Conservation (phyloP, 2,113 vertebrate genomes). For the Prionailurus bengalensis region DNA sequence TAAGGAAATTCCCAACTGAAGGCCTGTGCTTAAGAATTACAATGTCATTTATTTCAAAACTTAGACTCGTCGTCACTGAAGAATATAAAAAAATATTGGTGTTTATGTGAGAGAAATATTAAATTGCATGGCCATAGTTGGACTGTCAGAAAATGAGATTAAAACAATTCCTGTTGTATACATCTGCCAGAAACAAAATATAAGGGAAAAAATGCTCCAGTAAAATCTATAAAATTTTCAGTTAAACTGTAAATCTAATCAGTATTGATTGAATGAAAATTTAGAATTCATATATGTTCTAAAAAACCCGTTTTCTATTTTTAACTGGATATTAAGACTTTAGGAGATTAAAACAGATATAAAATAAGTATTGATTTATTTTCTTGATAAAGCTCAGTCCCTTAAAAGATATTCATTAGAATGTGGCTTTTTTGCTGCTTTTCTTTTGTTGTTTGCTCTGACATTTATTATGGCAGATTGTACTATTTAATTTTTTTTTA, state of each 20-base stretch:
- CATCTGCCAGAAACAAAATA: slow-evolving; percentile 36
- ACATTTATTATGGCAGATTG: not conserved
- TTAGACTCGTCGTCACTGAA: not conserved
- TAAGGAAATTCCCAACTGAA: not conserved
- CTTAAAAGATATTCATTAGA: slow-evolving; percentile 46
- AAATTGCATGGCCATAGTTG: not conserved
- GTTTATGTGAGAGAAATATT: not conserved
- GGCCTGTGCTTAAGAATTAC: not conserved
- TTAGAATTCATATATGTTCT: slow-evolving; percentile 31
- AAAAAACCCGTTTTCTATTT: slow-evolving; percentile 50
- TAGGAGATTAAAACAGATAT: not conserved
- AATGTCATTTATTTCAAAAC: not conserved
- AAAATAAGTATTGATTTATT: slow-evolving; percentile 50
- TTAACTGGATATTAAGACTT: slow-evolving; percentile 10
- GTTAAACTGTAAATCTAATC: slow-evolving; percentile 50
- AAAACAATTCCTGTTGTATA: slow-evolving; percentile 1
- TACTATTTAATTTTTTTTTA: not conserved
- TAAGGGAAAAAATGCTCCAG: not conserved
- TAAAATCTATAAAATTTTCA: slow-evolving; percentile 4
- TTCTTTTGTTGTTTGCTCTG: not conserved
- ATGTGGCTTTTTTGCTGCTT: not conserved
- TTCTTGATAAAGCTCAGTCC: not conserved
- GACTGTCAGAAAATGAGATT: slow-evolving; percentile 20
- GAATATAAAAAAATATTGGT: not conserved
- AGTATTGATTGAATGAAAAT: slow-evolving; percentile 26